Evolutionary conservation across 2,888 invertebrate species (phyloP).

Genomic region (Calliphora vomitoria): DNA sequence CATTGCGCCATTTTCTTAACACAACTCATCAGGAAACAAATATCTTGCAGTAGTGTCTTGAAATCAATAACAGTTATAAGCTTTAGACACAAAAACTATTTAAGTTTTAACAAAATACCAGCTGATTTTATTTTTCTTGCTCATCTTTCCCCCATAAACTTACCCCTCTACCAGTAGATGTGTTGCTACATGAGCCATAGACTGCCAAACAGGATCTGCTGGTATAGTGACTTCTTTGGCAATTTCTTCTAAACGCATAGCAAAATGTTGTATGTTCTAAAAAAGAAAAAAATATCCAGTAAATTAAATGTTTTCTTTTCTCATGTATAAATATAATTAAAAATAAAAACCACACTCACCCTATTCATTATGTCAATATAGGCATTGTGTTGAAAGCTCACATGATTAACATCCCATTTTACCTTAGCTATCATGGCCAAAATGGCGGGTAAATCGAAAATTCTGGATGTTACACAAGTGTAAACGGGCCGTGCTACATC

Average conservation of each 20-base stretch:
- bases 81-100: too few species aligned
- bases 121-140: too few species aligned
- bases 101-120: too few species aligned
- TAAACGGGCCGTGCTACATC: constrained; percentile 94
- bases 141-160: too few species aligned
- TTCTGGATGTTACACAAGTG: constrained; percentile 92
- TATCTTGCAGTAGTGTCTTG: too few species aligned
- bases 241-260: constrained; percentile 91
- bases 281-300: neutral
- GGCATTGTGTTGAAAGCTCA: constrained; percentile 96
- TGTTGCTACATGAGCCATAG: constrained; percentile 93
- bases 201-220: constrained; percentile 92
- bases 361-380: constrained; percentile 92
- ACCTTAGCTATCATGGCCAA: constrained; percentile 95
- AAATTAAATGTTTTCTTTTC: neutral
- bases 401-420: constrained; percentile 97
- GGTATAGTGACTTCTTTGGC: constrained; percentile 90
- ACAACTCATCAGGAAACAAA: too few species aligned
- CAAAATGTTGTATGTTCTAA: constrained; percentile 88
- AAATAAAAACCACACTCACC: constrained; percentile 83
- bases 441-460: constrained; percentile 91
- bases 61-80: too few species aligned
- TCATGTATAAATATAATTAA: neutral
- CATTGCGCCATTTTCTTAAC: too few species aligned
- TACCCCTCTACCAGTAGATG: constrained; percentile 96